phyloP scores from a whole-genome alignment of 2,113 vertebrate species.

The Echinops telfairi region DNA sequence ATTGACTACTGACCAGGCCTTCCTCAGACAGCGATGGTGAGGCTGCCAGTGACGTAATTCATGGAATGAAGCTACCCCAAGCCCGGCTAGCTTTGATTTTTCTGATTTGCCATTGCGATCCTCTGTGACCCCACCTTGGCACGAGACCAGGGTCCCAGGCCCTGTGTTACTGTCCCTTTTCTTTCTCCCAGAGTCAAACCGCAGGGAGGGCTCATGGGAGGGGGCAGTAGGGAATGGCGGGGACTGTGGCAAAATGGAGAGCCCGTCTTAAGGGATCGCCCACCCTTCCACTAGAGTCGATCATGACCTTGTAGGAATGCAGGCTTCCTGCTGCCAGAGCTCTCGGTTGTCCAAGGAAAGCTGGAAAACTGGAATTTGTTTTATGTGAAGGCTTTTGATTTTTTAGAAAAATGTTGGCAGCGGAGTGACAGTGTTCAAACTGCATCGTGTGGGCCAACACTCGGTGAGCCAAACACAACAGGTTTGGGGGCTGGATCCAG shows the following conservation, averaged over 20 bases:
- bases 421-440: not conserved
- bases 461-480: not conserved
- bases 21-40: not conserved
- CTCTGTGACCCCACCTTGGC: not conserved
- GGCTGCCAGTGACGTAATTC: not conserved
- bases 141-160: not conserved
- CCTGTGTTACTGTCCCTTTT: not conserved
- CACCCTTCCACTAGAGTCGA: not conserved
- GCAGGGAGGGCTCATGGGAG: too few species aligned
- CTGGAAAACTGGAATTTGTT: conserved; percentile 31
- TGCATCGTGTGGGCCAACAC: not conserved
- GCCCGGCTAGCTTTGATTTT: not conserved
- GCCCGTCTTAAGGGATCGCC: not conserved
- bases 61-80: not conserved
- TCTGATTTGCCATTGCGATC: not conserved
- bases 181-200: not conserved
- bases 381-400: conserved; percentile 46
- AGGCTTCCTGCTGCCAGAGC: not conserved
- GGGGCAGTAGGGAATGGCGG: not conserved
- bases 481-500: not conserved
- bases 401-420: conserved; percentile 36
- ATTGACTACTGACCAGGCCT: too few species aligned
- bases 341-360: conserved; percentile 9
- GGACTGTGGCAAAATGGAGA: not conserved
- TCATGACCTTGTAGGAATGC: not conserved